Conservation (phyloP, 2,797 vertebrate genomes). For the Neostethus bicornis region DNA sequence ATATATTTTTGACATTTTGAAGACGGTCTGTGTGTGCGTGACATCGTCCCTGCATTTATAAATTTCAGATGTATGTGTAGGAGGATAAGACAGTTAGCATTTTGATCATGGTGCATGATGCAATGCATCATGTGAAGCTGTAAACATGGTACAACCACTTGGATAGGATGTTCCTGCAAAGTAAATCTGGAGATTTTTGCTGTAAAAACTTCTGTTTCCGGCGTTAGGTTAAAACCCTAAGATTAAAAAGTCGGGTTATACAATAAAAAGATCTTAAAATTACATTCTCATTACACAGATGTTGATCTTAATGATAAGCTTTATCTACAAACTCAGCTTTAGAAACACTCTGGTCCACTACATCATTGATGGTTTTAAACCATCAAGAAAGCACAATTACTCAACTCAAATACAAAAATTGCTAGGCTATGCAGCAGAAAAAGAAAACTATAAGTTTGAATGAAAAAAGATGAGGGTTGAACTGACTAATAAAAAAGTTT, state of each 20-base stretch:
- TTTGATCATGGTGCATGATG: constrained; percentile 58
- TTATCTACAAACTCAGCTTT: too few relatives aligned
- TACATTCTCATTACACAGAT: too few relatives aligned
- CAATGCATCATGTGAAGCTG: constrained; percentile 59
- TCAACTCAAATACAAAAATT: too few relatives aligned
- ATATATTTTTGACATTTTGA: neutral
- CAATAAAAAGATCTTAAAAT: neutral
- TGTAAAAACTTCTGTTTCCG: constrained; percentile 10
- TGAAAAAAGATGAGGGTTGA: too few relatives aligned
- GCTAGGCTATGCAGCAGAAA: too few relatives aligned
- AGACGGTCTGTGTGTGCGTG: neutral
- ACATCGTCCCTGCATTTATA: constrained; percentile 21
- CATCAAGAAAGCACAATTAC: too few relatives aligned
- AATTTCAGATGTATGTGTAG: constrained; percentile 44
- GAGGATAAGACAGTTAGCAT: constrained; percentile 51
- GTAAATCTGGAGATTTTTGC: constrained; percentile 12
- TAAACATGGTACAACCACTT: constrained; percentile 52
- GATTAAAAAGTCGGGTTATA: neutral
- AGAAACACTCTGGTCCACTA: too few relatives aligned
- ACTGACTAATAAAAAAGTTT: too few relatives aligned
- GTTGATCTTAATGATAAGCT: too few relatives aligned
- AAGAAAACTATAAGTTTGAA: too few relatives aligned
- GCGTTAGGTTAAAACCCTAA: neutral
- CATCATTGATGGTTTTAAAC: too few relatives aligned
- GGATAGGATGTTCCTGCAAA: constrained; percentile 29